These are phyloP conservation scores for Acrocera orbiculus DNA, from an alignment of 2,888 invertebrate genomes.

Conservation along the genomic window DNA sequence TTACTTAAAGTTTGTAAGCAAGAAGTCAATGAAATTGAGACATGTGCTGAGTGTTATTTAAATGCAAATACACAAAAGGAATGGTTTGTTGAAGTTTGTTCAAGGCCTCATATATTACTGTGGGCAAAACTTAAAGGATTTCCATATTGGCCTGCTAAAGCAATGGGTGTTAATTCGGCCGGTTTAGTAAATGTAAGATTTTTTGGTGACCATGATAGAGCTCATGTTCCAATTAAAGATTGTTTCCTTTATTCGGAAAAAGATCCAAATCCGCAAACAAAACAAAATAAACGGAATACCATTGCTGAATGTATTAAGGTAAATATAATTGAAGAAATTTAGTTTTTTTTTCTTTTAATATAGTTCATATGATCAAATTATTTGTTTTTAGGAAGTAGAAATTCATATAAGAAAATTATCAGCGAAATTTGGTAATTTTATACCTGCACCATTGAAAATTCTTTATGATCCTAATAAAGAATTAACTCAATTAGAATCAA, in stretches of 20 bases:
- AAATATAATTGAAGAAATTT: slow-evolving; percentile 10
- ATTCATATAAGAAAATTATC: slow-evolving; percentile 56
- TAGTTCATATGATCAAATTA: neutral
- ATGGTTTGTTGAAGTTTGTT: slow-evolving; percentile 88
- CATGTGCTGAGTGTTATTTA: slow-evolving; percentile 81
- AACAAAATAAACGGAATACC: slow-evolving; percentile 34
- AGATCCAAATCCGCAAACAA: slow-evolving; percentile 40
- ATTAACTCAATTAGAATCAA: slow-evolving; percentile 41
- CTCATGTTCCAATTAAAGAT: slow-evolving; percentile 73
- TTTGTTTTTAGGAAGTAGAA: slow-evolving; percentile 50
- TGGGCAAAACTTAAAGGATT: slow-evolving; percentile 96
- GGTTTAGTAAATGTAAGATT: slow-evolving; percentile 77
- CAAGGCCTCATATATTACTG: slow-evolving; percentile 72
- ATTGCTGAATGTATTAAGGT: slow-evolving; percentile 45
- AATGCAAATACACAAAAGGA: slow-evolving; percentile 64
- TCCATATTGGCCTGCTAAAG: slow-evolving; percentile 96
- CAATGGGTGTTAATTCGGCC: slow-evolving; percentile 48
- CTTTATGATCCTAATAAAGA: slow-evolving; percentile 45
- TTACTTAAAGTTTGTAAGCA: slow-evolving; percentile 70
- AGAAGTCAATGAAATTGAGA: slow-evolving; percentile 83
- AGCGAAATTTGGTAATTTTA: slow-evolving; percentile 51
- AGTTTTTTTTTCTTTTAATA: neutral
- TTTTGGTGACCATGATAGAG: slow-evolving; percentile 88
- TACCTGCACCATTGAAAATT: slow-evolving; percentile 53
- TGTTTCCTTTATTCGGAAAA: slow-evolving; percentile 67